Base-by-base conservation (phyloP, 2,888 invertebrate species). In the Trisateles emortualis region DNA sequence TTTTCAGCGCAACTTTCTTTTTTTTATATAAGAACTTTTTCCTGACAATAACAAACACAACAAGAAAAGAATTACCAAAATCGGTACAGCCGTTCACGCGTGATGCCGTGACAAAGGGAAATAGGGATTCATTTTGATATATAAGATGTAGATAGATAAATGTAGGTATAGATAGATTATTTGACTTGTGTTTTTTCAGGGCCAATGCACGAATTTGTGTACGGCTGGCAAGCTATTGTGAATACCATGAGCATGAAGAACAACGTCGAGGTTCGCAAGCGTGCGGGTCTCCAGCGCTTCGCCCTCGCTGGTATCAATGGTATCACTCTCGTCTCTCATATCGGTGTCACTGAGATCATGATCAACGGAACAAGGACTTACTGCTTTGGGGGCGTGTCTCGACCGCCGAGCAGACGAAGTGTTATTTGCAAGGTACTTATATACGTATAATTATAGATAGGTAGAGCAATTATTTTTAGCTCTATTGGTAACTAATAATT, bases 241-340 rank as follows among this genome's bases (percentile, higher is more conserved):
- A 92, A 92, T 66, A 91, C 92, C 1, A 91, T 92, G 91, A 91
- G 91, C 49, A 90, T 90, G 91, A 92, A 92, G 69, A 92, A 92
- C 55, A 92, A 92, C 66, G 92, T 92, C 0, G 92, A 92, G 58
- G 91, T 92, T 16, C 87, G 92, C 46, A 92, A 92, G 71, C 82
- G 92, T 0, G 92, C 92, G 11, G 92, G 92, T 0, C 72, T 92
- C 13, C 92, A 92, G 65, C 84, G 91, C 9, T 92, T 92, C 50
- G 92, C 92, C 0, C 72, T 92, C 14, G 92, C 92, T 1, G 92
- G 92, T n/a, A 91, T 92, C 60, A 91, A 91, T 59, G 92, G 92
- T 3, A 90, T 92, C 56, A 86, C 91, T 0, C 82, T 92, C 1
- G 74, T 92, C n/a, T 87, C 90, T 0, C 92, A 92, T 59, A 90